Evolutionary conservation across 2,797 vertebrate genomes (phyloP).

Genomic region (Chaetophractus vellerosus): DNA sequence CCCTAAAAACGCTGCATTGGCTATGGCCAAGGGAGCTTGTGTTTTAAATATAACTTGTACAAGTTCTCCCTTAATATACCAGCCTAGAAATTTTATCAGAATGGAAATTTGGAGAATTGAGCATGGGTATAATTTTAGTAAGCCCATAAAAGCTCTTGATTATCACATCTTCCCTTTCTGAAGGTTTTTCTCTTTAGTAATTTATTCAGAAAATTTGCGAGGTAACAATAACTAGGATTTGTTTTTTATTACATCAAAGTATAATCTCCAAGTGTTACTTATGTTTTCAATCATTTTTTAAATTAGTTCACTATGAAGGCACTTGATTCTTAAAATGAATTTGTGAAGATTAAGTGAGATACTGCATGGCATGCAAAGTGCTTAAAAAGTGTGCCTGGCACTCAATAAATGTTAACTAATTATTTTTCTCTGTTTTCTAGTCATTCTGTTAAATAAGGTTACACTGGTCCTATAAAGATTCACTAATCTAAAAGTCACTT

Average conservation of each 20-base stretch:
- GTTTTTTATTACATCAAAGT: constrained; percentile 5
- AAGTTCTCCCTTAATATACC: neutral
- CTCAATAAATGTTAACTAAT: constrained; percentile 42
- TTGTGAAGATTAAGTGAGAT: constrained; percentile 59
- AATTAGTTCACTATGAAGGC: constrained; percentile 56
- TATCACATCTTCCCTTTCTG: neutral
- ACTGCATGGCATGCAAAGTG: neutral
- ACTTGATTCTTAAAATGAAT: constrained; percentile 32
- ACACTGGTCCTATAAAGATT: neutral
- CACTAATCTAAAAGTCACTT: constrained; percentile 55
- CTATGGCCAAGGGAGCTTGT: neutral
- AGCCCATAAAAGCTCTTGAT: neutral
- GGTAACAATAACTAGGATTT: neutral
- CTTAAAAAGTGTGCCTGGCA: constrained; percentile 35
- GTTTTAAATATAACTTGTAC: neutral
- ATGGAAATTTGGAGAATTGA: neutral
- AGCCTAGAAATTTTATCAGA: neutral
- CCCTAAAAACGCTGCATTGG: neutral
- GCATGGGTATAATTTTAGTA: neutral
- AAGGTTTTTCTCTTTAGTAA: neutral
- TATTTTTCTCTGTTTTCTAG: constrained; percentile 48
- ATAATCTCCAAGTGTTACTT: constrained; percentile 24
- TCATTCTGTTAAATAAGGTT: constrained; percentile 56
- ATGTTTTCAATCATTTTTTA: constrained; percentile 5
- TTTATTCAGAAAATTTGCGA: neutral